Percentiles rank a stretch among this genome's conserved stretches.
phyloP scores from a whole-genome alignment of 2,797 vertebrate genomes.

The Gila robusta region DNA sequence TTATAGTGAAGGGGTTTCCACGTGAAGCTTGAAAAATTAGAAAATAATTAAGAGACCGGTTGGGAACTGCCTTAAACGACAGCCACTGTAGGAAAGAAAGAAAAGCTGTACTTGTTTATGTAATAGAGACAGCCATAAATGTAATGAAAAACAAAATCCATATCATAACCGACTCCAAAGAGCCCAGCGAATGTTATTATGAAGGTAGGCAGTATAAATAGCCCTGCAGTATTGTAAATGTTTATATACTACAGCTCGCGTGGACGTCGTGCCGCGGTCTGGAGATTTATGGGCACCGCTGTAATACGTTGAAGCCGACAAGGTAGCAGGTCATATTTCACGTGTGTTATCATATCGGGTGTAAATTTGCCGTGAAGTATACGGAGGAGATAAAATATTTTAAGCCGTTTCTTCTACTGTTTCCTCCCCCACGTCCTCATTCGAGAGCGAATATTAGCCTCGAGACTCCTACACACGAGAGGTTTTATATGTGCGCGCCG shows the following conservation, averaged over 20 bases:
- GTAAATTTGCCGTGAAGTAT: slow-evolving; percentile 80
- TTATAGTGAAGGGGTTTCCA: slow-evolving; percentile 64
- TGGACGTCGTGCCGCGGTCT: slow-evolving; percentile 71
- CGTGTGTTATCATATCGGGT: slow-evolving; percentile 80
- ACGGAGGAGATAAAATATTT: slow-evolving; percentile 78
- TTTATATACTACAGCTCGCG: slow-evolving; percentile 77
- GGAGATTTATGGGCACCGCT: slow-evolving; percentile 76
- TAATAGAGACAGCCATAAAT: slow-evolving; percentile 72
- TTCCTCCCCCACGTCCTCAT: slow-evolving; percentile 56
- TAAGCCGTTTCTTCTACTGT: slow-evolving; percentile 72
- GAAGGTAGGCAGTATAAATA: slow-evolving; percentile 81
- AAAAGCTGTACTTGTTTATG: slow-evolving; percentile 11
- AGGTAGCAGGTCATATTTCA: slow-evolving; percentile 82
- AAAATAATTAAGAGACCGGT: slow-evolving; percentile 81
- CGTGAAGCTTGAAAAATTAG: slow-evolving; percentile 78
- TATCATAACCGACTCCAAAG: slow-evolving; percentile 79
- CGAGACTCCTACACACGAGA: neutral
- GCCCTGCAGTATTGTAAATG: slow-evolving; percentile 80
- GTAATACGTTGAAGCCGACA: slow-evolving; percentile 78
- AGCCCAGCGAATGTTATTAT: slow-evolving; percentile 77
- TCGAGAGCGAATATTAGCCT: slow-evolving; percentile 36
- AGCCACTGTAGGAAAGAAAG: slow-evolving; percentile 64
- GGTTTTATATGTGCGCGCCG: neutral
- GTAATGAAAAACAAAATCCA: slow-evolving; percentile 71
- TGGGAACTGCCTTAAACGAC: slow-evolving; percentile 69